Evolutionary conservation across 2,113 vertebrate species (phyloP), one percentile per base, ranked within the genome.

Genomic region (Regulus satrapa): DNA sequence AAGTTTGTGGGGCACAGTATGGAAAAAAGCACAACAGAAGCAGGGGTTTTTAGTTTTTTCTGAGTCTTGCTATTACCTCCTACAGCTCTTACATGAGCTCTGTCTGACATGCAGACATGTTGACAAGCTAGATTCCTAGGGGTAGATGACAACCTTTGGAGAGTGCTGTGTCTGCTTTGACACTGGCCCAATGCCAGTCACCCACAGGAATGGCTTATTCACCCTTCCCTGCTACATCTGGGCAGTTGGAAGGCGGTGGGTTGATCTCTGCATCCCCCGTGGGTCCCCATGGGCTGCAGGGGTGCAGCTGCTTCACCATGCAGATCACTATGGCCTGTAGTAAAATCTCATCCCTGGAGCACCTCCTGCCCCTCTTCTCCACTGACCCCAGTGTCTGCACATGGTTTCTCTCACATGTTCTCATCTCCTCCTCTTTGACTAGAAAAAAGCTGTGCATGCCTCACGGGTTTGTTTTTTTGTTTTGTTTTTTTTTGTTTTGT

Each of bases 171-270:
- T n/a, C n/a, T 41, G 23, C 20, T 62, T 41, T 62, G 46, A 41
- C 14, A 18, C 18, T 52, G 36, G 24, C 24, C 59, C 46, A 43
- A 10, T 1, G 2, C 9, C 31, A 54, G 31, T 31, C 31, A 28
- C 38, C 15, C 25, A 23, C 0, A 0, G 10, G 13, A 23, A 14
- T 18, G 2, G 3, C 18, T 63, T 0, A 0, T 25, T 78, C 31
- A 29, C 14, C 19, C 11, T 29, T 11, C 38, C 18, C 25, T 52
- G 31, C 36, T 23, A 11, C 48, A 52, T 38, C 59, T 52, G 59
- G 18, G 11, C 48, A 43, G 48, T 1, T 0, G 38, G 41, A 24
- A 18, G 29, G 29, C 34, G 40, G 58, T 2, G 5, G 14, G 28
- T 71, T 28, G 19, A 51, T 71, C 48, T 52, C 67, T 38, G 18